Evolutionary conservation across 2,797 vertebrate species (phyloP).

Genomic region (Neosilurus mollespiculum): DNA sequence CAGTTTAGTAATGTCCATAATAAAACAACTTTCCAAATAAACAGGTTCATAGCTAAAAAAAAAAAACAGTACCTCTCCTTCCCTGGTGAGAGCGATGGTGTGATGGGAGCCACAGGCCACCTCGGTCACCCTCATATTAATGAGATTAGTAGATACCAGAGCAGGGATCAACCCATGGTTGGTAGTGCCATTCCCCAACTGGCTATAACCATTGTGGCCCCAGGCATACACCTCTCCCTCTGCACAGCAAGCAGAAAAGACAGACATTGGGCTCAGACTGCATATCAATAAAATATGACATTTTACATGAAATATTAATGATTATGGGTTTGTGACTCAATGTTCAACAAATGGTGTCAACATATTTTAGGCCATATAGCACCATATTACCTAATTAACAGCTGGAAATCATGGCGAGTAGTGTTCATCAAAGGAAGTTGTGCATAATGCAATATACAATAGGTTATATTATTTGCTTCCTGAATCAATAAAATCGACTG

Average conservation of each 20-base stretch:
- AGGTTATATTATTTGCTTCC: not conserved
- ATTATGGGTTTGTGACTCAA: not conserved
- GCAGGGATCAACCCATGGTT: conserved; percentile 87
- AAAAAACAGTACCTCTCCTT: conserved; percentile 85
- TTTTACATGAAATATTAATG: not conserved
- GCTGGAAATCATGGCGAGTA: not conserved
- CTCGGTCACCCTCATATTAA: conserved; percentile 88
- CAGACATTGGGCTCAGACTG: not conserved
- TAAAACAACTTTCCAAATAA: not conserved
- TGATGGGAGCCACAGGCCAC: conserved; percentile 97
- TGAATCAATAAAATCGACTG: not conserved
- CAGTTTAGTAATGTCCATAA: not conserved
- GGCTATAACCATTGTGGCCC: conserved; percentile 97
- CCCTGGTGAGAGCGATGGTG: conserved; percentile 89
- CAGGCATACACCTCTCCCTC: conserved; percentile 97
- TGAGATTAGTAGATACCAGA: conserved; percentile 92
- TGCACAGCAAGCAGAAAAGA: conserved; percentile 57
- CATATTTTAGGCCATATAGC: not conserved
- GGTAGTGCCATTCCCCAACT: conserved; percentile 92
- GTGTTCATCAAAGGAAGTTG: not conserved
- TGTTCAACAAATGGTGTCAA: not conserved
- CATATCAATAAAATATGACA: not conserved
- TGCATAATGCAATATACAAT: not conserved
- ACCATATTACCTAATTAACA: not conserved
- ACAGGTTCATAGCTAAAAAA: not conserved